Percentiles rank a stretch among this genome's conserved stretches.
These are phyloP conservation scores for Eurytoma californica DNA, from an alignment of 2,888 invertebrate genomes.

Conservation along the genomic window DNA sequence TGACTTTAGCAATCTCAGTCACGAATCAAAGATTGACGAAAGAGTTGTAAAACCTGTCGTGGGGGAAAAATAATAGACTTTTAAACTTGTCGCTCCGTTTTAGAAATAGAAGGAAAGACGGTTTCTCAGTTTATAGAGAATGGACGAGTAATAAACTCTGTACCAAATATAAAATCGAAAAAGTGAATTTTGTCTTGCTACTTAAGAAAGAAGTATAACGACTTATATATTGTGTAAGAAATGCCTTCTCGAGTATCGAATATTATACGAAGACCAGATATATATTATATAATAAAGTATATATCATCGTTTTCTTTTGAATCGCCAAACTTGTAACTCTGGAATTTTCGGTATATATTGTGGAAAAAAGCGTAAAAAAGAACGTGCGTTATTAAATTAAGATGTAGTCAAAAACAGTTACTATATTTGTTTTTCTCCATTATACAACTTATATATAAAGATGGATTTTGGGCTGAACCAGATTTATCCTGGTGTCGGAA, in stretches of 20 bases:
- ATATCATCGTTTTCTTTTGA: conserved; percentile 51
- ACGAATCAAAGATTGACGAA: no score
- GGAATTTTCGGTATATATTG: conserved; percentile 42
- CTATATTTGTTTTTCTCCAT: conserved; percentile 50
- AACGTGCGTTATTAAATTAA: conserved; percentile 44
- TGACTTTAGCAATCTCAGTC: no score
- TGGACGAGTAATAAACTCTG: neutral
- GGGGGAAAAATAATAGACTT: conserved; percentile 27
- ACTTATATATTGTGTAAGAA: conserved; percentile 56
- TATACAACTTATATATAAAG: conserved; percentile 38
- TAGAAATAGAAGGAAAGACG: conserved; percentile 19
- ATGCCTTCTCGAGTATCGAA: conserved; percentile 58
- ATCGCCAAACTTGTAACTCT: conserved; percentile 45
- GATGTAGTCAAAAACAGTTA: conserved; percentile 47
- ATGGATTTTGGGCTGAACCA: conserved; percentile 30
- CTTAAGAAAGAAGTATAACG: conserved; percentile 47
- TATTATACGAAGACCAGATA: conserved; percentile 54
- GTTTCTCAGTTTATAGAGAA: conserved; percentile 11
- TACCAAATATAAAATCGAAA: conserved; percentile 32
- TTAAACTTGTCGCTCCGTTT: conserved; percentile 11
- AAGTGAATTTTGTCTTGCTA: conserved; percentile 45
- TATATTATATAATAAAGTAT: conserved; percentile 28
- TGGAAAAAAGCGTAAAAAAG: conserved; percentile 34
- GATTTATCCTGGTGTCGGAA: conserved; percentile 52
- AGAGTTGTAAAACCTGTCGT: conserved; percentile 45